These are phyloP conservation scores for Oppia nitens DNA, from an alignment of 1,140 invertebrate genomes.

Conservation along the genomic window DNA sequence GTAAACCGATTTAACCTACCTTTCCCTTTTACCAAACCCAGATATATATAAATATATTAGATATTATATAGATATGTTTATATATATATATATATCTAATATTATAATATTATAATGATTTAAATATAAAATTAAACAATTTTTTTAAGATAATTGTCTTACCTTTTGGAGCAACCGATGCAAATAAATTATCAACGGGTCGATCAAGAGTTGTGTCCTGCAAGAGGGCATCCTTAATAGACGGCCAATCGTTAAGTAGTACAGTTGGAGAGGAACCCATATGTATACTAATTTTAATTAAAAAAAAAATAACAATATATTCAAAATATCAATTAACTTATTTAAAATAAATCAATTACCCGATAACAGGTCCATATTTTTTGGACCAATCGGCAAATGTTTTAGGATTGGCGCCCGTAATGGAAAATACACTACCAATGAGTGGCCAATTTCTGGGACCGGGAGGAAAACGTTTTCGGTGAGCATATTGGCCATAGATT, in stretches of 20 bases:
- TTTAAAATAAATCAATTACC: neutral
- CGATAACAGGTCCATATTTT: neutral
- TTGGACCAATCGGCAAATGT: neutral
- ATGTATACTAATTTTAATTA: no score
- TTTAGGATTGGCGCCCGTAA: neutral
- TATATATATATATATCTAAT: no score
- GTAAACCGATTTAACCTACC: no score
- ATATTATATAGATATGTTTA: no score
- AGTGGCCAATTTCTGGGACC: neutral
- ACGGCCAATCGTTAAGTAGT: conserved; percentile 11
- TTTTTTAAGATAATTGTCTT: no score
- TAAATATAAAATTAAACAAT: no score
- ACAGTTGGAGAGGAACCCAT: neutral
- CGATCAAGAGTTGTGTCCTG: conserved; percentile 13
- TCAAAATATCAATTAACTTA: no score
- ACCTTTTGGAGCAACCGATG: no score
- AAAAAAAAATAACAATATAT: no score
- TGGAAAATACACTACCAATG: neutral
- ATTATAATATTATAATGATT: no score
- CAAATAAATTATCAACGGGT: conserved; percentile 5
- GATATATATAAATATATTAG: no score
- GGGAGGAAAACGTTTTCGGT: neutral
- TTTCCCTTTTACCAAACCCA: no score
- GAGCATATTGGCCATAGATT: neutral
- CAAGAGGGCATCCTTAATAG: conserved; percentile 16